These are phyloP conservation scores for Lindbergichthys nudifrons DNA, from an alignment of 2,797 vertebrate species.

Conservation along the genomic window DNA sequence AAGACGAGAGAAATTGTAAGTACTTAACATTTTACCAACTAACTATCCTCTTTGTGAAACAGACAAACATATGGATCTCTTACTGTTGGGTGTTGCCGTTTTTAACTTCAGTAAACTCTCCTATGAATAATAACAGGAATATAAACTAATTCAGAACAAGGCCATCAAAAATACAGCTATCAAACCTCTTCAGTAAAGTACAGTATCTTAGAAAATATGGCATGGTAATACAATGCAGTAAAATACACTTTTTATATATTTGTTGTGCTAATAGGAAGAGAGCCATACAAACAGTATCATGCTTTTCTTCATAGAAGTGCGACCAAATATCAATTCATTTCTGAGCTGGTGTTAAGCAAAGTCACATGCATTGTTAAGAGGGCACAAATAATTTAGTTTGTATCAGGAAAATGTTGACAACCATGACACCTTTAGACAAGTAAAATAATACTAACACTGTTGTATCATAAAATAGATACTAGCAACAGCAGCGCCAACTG, in stretches of 20 bases:
- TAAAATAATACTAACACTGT: constrained; percentile 53
- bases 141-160: constrained; percentile 38
- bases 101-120: constrained; percentile 31
- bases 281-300: constrained; percentile 53
- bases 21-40: constrained; percentile 9
- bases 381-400: constrained; percentile 63
- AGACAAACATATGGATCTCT: constrained; percentile 20
- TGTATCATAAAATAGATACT: constrained; percentile 62
- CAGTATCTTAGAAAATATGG: constrained; percentile 60
- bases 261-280: constrained; percentile 62
- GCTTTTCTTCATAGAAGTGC: constrained; percentile 59
- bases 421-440: constrained; percentile 42
- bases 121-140: constrained; percentile 28
- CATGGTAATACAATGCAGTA: constrained; percentile 41
- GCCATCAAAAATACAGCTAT: constrained; percentile 49
- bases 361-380: constrained; percentile 48
- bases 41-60: constrained; percentile 8
- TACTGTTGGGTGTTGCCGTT: not conserved
- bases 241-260: constrained; percentile 35
- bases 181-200: constrained; percentile 54
- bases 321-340: constrained; percentile 30
- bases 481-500: constrained; percentile 28
- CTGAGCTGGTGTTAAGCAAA: constrained; percentile 24
- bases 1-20: constrained; percentile 9
- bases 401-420: constrained; percentile 43